Evolutionary conservation across 2,797 vertebrate species (phyloP), one percentile per base, ranked within the genome.

Genomic region (Yasuhikotakia modesta): DNA sequence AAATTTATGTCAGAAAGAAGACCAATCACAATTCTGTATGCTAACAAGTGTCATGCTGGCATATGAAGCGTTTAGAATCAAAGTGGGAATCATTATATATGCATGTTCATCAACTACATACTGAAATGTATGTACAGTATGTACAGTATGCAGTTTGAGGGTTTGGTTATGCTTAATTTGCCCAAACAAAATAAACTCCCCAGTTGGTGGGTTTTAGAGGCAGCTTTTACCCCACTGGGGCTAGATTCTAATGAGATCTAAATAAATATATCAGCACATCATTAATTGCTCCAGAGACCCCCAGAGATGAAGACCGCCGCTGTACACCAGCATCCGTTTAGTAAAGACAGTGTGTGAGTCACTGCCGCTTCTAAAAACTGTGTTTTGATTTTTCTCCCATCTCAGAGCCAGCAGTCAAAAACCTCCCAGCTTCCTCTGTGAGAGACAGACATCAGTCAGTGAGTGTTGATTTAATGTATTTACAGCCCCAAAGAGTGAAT

Each of bases 201-300:
- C 84, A 4, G 10, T 79, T 70, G 48, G 79, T 74, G 73, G 79
- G 76, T 71, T 86, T 68, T 61, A 79, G 82, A 83, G 79, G 86
- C 83, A 84, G 85, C 80, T 86, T 88, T 88, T 66, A 73, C 84
- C 87, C 89, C 88, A 82, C 84, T 3, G 89, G 90, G 80, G 71
- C 86, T 88, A 86, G 87, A 90, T 87, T 81, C 86, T 92, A 92
- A 93, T 92, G 90, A 93, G 88, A 89, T 66, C 66, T 86, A 90
- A 91, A 92, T 92, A 92, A 93, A 92, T 92, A 91, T 90, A 92
- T 90, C 91, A 91, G 85, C 87, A 87, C 86, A 87, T 89, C 85
- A 90, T 92, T 93, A 92, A 91, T 90, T 90, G 89, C 83, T 86
- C 52, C 76, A 73, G 52, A 83, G 83, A 84, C 86, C 86, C 89